A percentile compares a stretch with the other conserved stretches of the same genome.
Evolutionary conservation across 2,797 vertebrate genomes (phyloP).

Genomic region (Myiotriccus ornatus): DNA sequence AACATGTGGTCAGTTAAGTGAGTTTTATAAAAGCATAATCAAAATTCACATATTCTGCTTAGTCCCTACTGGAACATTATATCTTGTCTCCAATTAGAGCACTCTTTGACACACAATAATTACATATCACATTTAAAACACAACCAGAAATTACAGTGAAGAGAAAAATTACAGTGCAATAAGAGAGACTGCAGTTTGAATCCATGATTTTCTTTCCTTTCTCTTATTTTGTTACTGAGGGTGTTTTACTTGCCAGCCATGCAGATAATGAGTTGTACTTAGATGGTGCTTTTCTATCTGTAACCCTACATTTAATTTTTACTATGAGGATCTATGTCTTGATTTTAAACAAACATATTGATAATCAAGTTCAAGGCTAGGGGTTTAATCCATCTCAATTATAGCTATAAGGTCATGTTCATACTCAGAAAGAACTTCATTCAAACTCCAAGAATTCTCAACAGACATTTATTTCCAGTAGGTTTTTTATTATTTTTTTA

Average conservation of each 20-base stretch:
- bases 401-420: not conserved
- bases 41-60: not conserved
- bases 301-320: not conserved
- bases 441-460: not conserved
- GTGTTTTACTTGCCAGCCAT: not conserved
- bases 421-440: not conserved
- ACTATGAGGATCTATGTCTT: not conserved
- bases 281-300: accelerated
- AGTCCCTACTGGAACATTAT: not conserved
- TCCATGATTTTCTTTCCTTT: not conserved
- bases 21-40: not conserved
- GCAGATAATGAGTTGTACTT: not conserved
- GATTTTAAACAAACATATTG: not conserved
- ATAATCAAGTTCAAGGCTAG: not conserved
- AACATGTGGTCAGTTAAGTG: not conserved
- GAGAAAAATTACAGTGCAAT: not conserved
- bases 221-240: not conserved
- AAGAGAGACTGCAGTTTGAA: not conserved
- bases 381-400: not conserved
- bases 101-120: not conserved
- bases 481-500: not conserved
- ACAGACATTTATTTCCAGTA: not conserved
- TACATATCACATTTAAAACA: not conserved
- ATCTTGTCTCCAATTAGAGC: not conserved
- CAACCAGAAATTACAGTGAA: not conserved